Conservation (phyloP, 2,888 invertebrate genomes). For the Cenopis cana region DNA sequence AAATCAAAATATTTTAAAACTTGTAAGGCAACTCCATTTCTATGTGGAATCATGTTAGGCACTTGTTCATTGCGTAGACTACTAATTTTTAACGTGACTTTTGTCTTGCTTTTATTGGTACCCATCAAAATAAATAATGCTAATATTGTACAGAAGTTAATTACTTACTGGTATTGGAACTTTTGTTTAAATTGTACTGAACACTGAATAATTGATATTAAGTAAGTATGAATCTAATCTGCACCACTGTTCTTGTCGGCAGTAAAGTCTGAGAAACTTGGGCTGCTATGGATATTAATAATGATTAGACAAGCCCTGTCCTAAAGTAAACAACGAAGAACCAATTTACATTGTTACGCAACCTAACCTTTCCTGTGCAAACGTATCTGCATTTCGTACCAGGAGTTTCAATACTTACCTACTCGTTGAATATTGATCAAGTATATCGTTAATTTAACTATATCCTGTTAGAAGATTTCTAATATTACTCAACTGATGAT, state of each 20-base stretch:
- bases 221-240: too few species aligned
- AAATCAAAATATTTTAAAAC: too few species aligned
- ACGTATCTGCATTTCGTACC: conserved; percentile 22
- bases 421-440: conserved; percentile 41
- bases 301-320: conserved; percentile 28
- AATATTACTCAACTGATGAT: conserved; percentile 40
- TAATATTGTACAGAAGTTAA: neutral
- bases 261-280: too few species aligned
- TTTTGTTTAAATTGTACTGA: neutral
- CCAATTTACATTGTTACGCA: conserved; percentile 44
- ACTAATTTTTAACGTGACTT: too few species aligned
- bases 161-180: neutral
- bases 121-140: too few species aligned
- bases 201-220: neutral
- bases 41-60: neutral
- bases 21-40: neutral
- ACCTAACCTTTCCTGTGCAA: conserved; percentile 38
- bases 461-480: conserved; percentile 41
- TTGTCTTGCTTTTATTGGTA: neutral
- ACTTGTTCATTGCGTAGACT: neutral
- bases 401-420: conserved; percentile 36
- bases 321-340: conserved; percentile 36
- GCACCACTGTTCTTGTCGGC: too few species aligned
- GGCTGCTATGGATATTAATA: conserved; percentile 20
- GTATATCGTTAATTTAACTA: conserved; percentile 41